Percentiles rank a stretch among this genome's conserved stretches.
phyloP scores from a whole-genome alignment of 2,113 vertebrate species.

The Sinocyclocheilus anophthalmus region DNA sequence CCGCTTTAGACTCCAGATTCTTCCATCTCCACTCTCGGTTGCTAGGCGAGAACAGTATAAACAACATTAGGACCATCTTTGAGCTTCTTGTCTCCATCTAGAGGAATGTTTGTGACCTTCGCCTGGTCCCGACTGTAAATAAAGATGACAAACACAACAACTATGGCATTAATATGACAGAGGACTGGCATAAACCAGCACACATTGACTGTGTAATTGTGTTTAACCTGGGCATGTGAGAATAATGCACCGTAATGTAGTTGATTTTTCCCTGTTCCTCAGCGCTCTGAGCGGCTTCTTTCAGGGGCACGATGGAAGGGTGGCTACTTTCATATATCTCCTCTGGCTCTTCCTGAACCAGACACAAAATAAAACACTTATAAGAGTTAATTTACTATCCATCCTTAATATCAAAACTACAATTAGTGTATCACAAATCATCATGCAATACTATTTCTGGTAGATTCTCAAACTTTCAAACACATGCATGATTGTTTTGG shows the following conservation, averaged over 20 bases:
- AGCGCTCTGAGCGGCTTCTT: slow-evolving; percentile 66
- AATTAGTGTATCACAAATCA: background rate
- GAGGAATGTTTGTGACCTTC: slow-evolving; percentile 68
- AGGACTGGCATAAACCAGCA: background rate
- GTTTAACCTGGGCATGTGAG: slow-evolving; percentile 67
- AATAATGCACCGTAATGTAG: slow-evolving; percentile 73
- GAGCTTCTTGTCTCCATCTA: slow-evolving; percentile 62
- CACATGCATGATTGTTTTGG: background rate
- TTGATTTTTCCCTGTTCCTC: slow-evolving; percentile 59
- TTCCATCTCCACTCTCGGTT: background rate
- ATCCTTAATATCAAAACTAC: background rate
- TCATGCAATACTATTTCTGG: background rate
- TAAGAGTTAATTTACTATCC: background rate
- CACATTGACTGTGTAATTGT: background rate
- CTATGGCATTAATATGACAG: background rate
- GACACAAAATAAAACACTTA: slow-evolving; percentile 20
- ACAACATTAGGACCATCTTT: slow-evolving; percentile 67
- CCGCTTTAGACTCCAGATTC: background rate
- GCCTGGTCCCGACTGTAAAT: slow-evolving; percentile 68
- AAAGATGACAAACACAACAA: slow-evolving; percentile 39
- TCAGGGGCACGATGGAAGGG: slow-evolving; percentile 74
- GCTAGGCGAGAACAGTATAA: slow-evolving; percentile 65
- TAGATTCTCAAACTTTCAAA: background rate
- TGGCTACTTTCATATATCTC: slow-evolving; percentile 72
- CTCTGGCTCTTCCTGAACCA: slow-evolving; percentile 74